These are phyloP conservation scores for Pterophyllum scalare DNA, from an alignment of 2,113 vertebrate genomes.

Conservation along the genomic window DNA sequence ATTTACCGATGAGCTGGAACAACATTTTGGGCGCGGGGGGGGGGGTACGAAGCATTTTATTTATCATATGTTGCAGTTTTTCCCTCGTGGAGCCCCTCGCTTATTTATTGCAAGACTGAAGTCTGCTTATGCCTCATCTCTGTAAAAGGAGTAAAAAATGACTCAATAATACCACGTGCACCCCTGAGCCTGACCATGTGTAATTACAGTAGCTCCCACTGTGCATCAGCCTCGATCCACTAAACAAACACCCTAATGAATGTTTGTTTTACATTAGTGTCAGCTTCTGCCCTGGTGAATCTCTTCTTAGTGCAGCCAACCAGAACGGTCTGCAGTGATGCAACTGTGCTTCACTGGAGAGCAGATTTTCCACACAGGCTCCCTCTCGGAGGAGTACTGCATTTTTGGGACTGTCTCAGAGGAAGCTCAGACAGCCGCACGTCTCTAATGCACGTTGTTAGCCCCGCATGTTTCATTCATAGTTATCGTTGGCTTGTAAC, in stretches of 20 bases:
- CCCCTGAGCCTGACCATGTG: background rate
- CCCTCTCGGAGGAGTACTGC: background rate
- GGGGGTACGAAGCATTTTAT: background rate
- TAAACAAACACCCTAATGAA: conserved; percentile 72
- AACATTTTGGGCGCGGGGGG: no score
- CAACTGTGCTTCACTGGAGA: conserved; percentile 18
- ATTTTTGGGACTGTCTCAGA: conserved; percentile 7
- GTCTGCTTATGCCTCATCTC: background rate
- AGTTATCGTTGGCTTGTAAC: conserved; percentile 67
- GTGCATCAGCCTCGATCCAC: conserved; percentile 38
- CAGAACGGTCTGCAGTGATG: conserved; percentile 42
- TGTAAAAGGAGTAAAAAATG: background rate
- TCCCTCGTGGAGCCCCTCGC: background rate
- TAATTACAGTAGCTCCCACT: conserved; percentile 49
- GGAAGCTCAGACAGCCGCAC: background rate
- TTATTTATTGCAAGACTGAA: conserved; percentile 1
- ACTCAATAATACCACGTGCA: background rate
- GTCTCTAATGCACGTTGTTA: conserved; percentile 20
- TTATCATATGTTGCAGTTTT: background rate
- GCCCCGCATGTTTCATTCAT: conserved; percentile 67
- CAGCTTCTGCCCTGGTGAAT: conserved; percentile 70
- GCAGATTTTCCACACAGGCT: background rate
- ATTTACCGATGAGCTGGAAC: background rate
- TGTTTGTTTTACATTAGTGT: conserved; percentile 81
- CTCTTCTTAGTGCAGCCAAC: conserved; percentile 52